Evolutionary conservation across 2,113 vertebrate genomes (phyloP).

Genomic region (Aspidoscelis tigris): DNA sequence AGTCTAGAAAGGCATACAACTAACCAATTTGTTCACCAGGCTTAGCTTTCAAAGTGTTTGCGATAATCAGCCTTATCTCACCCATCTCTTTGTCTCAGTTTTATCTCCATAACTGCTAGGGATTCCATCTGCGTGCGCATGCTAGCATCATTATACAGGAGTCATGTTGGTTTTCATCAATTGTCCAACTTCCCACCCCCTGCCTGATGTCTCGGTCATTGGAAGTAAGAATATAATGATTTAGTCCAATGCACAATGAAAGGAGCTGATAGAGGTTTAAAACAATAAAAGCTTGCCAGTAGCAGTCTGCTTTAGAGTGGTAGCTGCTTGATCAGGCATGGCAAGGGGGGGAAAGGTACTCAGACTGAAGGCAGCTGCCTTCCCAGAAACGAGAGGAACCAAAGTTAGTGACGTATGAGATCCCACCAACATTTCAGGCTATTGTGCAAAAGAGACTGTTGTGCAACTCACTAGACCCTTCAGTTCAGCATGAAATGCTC

Average conservation of each 20-base stretch:
- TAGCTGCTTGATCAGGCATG: conserved; percentile 8
- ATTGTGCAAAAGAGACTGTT: background rate
- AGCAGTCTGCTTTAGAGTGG: background rate
- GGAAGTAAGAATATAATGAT: background rate
- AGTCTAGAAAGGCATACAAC: background rate
- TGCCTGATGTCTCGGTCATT: background rate
- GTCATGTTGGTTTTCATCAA: background rate
- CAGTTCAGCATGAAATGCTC: no score
- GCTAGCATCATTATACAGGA: background rate
- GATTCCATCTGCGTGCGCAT: background rate
- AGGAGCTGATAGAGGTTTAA: background rate
- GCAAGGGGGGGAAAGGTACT: background rate
- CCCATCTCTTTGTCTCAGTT: background rate
- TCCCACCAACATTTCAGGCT: background rate
- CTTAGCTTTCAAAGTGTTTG: background rate
- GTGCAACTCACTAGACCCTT: no score
- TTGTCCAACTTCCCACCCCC: background rate
- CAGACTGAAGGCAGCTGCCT: background rate
- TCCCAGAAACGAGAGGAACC: background rate
- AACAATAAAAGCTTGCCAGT: background rate
- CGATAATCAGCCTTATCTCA: background rate
- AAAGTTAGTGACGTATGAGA: background rate
- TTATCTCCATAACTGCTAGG: background rate
- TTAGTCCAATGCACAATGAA: background rate
- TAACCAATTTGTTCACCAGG: background rate